phyloP scores from a whole-genome alignment of 1,140 invertebrate genomes.

The Ptiloglossa arizonensis region DNA sequence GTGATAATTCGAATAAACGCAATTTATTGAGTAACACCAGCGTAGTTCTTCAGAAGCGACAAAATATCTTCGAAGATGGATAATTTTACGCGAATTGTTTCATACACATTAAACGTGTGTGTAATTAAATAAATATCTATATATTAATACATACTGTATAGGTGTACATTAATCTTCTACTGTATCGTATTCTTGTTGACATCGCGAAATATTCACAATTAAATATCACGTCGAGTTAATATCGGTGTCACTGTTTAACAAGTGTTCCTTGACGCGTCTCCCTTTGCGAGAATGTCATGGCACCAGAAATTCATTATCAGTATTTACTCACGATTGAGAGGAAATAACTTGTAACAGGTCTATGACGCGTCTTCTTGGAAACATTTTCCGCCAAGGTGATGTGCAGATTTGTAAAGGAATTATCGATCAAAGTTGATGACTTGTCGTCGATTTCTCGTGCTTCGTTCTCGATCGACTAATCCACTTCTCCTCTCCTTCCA shows the following conservation, averaged over 20 bases:
- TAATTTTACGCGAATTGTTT: too few relatives aligned
- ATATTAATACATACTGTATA: too few relatives aligned
- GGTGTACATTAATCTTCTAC: not conserved
- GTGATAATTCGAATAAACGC: too few relatives aligned
- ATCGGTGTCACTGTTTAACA: not conserved
- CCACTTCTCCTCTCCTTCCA: not conserved
- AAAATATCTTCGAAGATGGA: too few relatives aligned
- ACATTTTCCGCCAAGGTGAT: conserved; percentile 69
- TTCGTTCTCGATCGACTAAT: not conserved
- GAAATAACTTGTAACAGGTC: conserved; percentile 78
- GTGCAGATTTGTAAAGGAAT: not conserved
- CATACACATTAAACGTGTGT: too few relatives aligned
- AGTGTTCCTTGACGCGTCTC: not conserved
- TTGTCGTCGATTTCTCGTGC: conserved; percentile 3
- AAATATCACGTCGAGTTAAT: not conserved
- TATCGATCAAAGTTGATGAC: not conserved
- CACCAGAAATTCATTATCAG: not conserved
- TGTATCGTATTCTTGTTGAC: not conserved
- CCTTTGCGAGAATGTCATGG: not conserved
- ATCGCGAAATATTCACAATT: not conserved
- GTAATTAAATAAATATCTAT: too few relatives aligned
- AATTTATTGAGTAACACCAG: too few relatives aligned
- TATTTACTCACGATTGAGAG: conserved; percentile 79
- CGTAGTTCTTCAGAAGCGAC: too few relatives aligned
- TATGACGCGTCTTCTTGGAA: conserved; percentile 75